Base-by-base conservation (phyloP, 2,113 vertebrate species). In the Gasterosteus aculeatus region DNA sequence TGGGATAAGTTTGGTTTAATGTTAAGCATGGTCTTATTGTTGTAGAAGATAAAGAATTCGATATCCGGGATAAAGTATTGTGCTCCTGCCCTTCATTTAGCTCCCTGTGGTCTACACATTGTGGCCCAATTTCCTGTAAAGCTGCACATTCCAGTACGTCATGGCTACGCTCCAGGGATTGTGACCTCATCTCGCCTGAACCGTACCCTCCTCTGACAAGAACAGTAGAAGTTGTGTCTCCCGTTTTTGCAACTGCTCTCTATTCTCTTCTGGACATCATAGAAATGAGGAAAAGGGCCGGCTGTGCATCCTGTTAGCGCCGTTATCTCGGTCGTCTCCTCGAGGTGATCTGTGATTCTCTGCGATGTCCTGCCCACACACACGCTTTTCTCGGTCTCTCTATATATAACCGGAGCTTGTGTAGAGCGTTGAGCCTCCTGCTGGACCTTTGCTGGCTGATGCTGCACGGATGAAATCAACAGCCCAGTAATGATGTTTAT, bases 121-220 rank as follows among this genome's bases (percentile, higher is more conserved):
- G 83, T 88, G 86, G 86, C 80, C 81, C 68, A 84, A 70, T 89
- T 89, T 90, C 78, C 83, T 87, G 75, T 65, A 76, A 62, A 80
- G 81, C 81, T 80, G 71, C 84, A 81, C 89, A 90, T 92, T 91
- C 83, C 88, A 76, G 22, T 44, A 44, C 80, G 59, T 82, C 79
- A 72, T 80, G 86, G 79, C 69, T 85, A 54, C 58, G 39, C 88
- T 77, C 77, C 79, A 41, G 81, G 78, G 86, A 83, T 70, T 82
- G 78, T 89, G 85, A 89, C 87, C 80, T 89, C 71, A 83, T 70
- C 42, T 60, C 73, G 66, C 84, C 80, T 72, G 58, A 87, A 75
- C 73, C 22, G 12, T 46, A 69, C 69, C 80, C 71, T 59, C 70
- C 78, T 77, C 58, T 42, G 31, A 71, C n/a, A 59, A 72, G 59